Base-by-base conservation (phyloP, 2,113 vertebrate genomes). In the Cichladusa arquata region DNA sequence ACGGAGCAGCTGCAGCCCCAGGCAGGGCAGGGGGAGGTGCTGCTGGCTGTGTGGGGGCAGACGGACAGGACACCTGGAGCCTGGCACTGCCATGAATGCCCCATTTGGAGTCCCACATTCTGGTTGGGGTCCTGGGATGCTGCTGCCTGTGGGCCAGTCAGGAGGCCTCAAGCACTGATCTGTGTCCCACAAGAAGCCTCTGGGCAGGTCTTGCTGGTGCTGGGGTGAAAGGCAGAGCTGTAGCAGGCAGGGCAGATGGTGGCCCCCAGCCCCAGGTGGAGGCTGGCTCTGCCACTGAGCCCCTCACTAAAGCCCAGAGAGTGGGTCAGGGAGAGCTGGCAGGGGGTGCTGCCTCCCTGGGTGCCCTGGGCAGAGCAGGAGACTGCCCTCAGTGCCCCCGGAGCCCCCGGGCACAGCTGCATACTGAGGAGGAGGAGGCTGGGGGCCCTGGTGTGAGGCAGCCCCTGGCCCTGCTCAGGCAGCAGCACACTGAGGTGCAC, bases 401-500 rank as follows among this genome's bases (percentile, higher is more conserved):
- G 34, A 45, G 45, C 15, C 36, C 34, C 23, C 2, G 14, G 45
- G 38, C 38, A 25, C 38, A 13, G 56, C 45, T 64, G 0, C 1
- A 3, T 48, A 6, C 31, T 15, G 44, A 3, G 1, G 42, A 56
- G 44, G 50, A 48, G 74, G 29, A 42, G n/a, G 40, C 45, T 26
- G 69, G 69, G 60, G 31, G 13, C 25, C 25, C 16, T 14, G 19
- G 31, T 6, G 5, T 1, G 18, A 20, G 2, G 5, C 58, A 48
- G 83, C 23, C 0, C 0, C 51, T n/a, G 47, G 66, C 20, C 38
- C 26, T 1, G 4, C 45, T 65, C 2, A 0, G 44, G 38, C 36
- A 33, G 70, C 45, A 33, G 65, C 62, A 31, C 2, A 0, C 7
- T 6, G 71, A 40, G 72, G 60, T 24, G 14, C 0, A 2, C 0